phyloP scores from a whole-genome alignment of 1,140 invertebrate species.

The Copidosoma floridanum region DNA sequence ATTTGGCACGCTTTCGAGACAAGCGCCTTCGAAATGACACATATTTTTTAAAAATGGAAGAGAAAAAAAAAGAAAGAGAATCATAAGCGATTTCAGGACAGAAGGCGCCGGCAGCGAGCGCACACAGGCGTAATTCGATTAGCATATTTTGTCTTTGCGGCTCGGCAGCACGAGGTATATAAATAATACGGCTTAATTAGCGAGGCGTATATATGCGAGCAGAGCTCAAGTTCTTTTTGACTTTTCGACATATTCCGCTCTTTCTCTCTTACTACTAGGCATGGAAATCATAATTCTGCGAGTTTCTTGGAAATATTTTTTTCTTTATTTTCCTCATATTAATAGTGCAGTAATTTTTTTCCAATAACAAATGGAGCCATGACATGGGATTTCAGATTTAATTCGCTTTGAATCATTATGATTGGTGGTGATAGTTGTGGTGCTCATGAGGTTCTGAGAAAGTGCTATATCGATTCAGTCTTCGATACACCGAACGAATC shows the following conservation, averaged over 20 bases:
- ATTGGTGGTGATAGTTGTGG: slow-evolving; percentile 7
- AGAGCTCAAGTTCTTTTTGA: background rate
- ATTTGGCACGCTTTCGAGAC: too few species aligned
- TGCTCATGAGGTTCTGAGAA: slow-evolving; percentile 10
- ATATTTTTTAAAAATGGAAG: background rate
- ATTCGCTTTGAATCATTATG: slow-evolving; percentile 26
- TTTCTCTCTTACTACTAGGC: too few species aligned
- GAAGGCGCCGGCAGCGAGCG: slow-evolving; percentile 10
- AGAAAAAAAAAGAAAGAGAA: background rate
- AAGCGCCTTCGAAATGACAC: too few species aligned
- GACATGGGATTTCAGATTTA: slow-evolving; percentile 21
- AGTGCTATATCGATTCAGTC: slow-evolving; percentile 8
- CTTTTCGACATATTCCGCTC: too few species aligned
- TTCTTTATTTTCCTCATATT: too few species aligned
- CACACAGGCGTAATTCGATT: slow-evolving; percentile 22
- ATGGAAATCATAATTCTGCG: slow-evolving; percentile 25
- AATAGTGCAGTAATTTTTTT: too few species aligned
- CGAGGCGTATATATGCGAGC: background rate
- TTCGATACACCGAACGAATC: too few species aligned
- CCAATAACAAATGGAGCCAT: too few species aligned
- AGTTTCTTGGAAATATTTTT: slow-evolving; percentile 20
- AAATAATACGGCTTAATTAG: slow-evolving; percentile 29
- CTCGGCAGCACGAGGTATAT: slow-evolving; percentile 1
- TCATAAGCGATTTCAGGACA: slow-evolving; percentile 16
- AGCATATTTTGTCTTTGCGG: slow-evolving; percentile 24